These are phyloP conservation scores for Thalassaphorura encarpata DNA, from an alignment of 1,140 invertebrate genomes.

Conservation along the genomic window DNA sequence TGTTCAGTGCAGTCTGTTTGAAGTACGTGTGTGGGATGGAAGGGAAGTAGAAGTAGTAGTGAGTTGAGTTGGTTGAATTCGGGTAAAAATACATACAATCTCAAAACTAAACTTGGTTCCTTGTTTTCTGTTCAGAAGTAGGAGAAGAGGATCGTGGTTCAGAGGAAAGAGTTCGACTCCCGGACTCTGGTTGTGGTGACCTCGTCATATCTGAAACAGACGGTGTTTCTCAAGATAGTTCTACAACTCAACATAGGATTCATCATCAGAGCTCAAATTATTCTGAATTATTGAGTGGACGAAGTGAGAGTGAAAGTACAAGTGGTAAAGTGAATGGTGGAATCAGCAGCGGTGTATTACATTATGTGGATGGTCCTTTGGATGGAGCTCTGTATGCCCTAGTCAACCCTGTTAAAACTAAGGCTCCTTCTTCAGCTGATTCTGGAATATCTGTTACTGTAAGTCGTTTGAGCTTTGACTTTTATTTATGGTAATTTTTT, in stretches of 20 bases:
- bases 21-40: too few relatives aligned
- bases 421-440: conserved; percentile 21
- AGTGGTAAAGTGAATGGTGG: not conserved
- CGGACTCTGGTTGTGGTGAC: not conserved
- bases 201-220: not conserved
- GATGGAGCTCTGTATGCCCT: conserved; percentile 23
- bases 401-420: conserved; percentile 20
- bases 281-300: not conserved
- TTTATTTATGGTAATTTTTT: not conserved
- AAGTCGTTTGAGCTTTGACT: not conserved
- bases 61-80: too few relatives aligned
- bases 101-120: too few relatives aligned
- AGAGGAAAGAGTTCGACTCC: not conserved
- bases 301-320: not conserved
- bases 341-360: conserved; percentile 2
- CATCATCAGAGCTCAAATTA: not conserved
- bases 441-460: conserved; percentile 24
- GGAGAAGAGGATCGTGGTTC: too few relatives aligned
- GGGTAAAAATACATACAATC: too few relatives aligned
- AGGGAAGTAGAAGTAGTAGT: too few relatives aligned
- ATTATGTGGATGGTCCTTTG: conserved; percentile 18
- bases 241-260: not conserved
- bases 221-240: not conserved
- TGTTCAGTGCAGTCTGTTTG: too few relatives aligned
- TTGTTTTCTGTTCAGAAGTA: too few relatives aligned